Evolutionary conservation across 2,888 invertebrate species (phyloP), one percentile per base, ranked within the genome.

Genomic region (Serrognathus titanus): DNA sequence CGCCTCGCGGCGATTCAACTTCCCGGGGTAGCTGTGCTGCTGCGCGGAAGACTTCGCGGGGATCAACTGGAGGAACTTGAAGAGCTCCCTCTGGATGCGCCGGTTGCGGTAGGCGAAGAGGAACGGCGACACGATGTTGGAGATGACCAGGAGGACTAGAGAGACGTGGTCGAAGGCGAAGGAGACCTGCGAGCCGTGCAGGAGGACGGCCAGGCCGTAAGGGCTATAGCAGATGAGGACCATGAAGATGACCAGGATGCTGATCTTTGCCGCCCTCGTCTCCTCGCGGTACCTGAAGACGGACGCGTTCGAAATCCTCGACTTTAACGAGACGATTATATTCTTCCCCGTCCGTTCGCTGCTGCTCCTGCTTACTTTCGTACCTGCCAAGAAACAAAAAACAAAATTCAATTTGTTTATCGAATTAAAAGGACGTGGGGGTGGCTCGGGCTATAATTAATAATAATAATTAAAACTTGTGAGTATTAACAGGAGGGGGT

Each of bases 211-310:
- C 50, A 76, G 48, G 9, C 77, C 77, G 62, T 77, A 78, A 1
- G 81, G 81, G 37, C 81, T 69, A 51, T 83, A 85, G 61, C 81
- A 80, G 3, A 81, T 76, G 1, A 81, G 66, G 12, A 78, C 85
- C 77, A 90, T 87, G 38, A 89, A 82, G 71, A 90, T 85, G 61
- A 91, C 90, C 60, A 90, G 75, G 48, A 88, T 86, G 70, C 92
- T 92, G 51, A 94, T 92, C 63, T 92, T 87, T 7, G 93, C 94
- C 1, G 94, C 92, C 63, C 93, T 84, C 64, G 92, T 90, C 78
- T 94, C 94, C 73, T 94, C 94, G 52, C 92, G 83, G 73, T 93
- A 92, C 70, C 88, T 84, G 77, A 92, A 92, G 60, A 91, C 81
- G 46, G 90, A 90, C 35, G 91, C 91, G 72, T 92, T 92, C 60